Conservation (phyloP, 2,888 invertebrate species). For the Acanthopleura granulata region DNA sequence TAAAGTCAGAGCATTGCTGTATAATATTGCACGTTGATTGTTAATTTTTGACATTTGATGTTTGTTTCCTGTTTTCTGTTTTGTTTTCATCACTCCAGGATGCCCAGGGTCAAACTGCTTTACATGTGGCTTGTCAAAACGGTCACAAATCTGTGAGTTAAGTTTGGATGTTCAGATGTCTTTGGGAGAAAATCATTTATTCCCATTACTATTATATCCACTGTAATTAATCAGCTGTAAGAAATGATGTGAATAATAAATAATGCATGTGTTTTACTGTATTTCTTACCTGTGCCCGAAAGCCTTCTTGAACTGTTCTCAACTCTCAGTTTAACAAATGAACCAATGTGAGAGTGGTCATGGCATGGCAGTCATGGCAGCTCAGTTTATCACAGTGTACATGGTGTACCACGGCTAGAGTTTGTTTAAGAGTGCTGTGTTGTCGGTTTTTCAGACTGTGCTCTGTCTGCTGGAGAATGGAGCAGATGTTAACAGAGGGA, state of each 20-base stretch:
- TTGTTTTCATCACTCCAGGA: slow-evolving; percentile 45
- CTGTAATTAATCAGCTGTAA: background rate
- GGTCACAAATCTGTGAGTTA: slow-evolving; percentile 62
- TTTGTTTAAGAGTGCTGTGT: background rate
- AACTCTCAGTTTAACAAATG: too few relatives aligned
- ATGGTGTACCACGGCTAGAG: background rate
- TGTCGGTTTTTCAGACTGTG: slow-evolving; percentile 50
- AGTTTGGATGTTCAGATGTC: background rate
- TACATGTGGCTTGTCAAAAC: slow-evolving; percentile 68
- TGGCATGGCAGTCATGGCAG: too few relatives aligned
- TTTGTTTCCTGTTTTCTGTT: slow-evolving; percentile 4
- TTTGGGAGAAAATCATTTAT: too few relatives aligned
- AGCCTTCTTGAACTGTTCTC: too few relatives aligned
- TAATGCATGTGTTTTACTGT: too few relatives aligned
- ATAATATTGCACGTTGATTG: background rate
- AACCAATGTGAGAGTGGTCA: too few relatives aligned
- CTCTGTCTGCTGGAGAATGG: slow-evolving; percentile 62
- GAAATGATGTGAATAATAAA: too few relatives aligned
- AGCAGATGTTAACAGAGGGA: slow-evolving; percentile 58
- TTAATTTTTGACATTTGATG: background rate
- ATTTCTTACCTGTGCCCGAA: too few relatives aligned
- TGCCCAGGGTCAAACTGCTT: slow-evolving; percentile 64
- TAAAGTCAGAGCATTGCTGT: too few relatives aligned
- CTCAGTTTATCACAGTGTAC: background rate
- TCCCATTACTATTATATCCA: background rate